Evolutionary conservation across 64 coral and sea anemone species (phyloP).

Genomic region (Astreopora myriophthalma): DNA sequence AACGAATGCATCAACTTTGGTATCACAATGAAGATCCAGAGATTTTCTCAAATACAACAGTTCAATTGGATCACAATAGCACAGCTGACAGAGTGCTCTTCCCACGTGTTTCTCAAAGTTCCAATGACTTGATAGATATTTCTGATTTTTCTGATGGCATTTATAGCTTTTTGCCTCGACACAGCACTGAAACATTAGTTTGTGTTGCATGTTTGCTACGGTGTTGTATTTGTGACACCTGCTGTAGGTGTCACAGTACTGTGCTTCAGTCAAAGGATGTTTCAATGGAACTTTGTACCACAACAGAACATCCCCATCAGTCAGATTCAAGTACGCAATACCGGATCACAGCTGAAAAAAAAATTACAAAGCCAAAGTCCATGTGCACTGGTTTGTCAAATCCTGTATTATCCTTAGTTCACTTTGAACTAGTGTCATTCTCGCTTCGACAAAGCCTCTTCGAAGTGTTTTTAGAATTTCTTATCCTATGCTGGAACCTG

Average conservation of each 20-base stretch:
- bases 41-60: not conserved
- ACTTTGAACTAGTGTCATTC: constrained; percentile 57
- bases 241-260: not conserved
- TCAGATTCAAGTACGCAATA: not conserved
- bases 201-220: not conserved
- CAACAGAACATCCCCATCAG: not conserved
- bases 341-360: not conserved
- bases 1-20: not conserved
- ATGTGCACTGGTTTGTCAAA: not conserved
- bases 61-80: not conserved
- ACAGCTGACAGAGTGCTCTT: not conserved
- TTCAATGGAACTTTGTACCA: not conserved
- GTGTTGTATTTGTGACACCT: not conserved
- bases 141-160: not conserved
- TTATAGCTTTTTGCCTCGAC: not conserved
- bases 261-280: not conserved
- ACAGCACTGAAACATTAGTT: not conserved
- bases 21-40: not conserved
- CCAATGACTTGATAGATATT: not conserved
- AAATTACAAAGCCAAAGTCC: too few relatives aligned
- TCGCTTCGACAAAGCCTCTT: constrained; percentile 45
- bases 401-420: constrained; percentile 2
- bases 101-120: not conserved
- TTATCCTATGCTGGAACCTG: constrained; percentile 18
- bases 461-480: not conserved